Conservation (phyloP, 1,140 invertebrate species). For the Orius insidiosus region DNA sequence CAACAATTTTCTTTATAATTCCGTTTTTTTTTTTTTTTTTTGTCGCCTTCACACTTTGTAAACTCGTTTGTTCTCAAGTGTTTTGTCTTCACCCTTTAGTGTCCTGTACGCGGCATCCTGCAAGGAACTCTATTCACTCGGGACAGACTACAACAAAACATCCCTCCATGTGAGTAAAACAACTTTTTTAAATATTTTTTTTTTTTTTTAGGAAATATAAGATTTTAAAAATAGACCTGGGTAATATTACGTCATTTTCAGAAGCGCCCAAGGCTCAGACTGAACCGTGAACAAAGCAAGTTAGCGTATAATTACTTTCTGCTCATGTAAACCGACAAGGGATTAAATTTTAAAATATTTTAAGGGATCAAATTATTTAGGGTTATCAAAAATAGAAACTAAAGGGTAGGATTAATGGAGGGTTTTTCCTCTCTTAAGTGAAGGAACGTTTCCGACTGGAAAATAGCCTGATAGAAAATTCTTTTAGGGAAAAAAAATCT, state of each 20-base stretch:
- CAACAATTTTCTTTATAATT: background rate
- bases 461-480: too few relatives aligned
- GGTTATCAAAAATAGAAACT: too few relatives aligned
- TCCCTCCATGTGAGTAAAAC: slow-evolving; percentile 20
- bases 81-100: slow-evolving; percentile 15
- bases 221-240: background rate
- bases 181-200: too few relatives aligned
- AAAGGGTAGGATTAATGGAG: too few relatives aligned
- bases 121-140: slow-evolving; percentile 19
- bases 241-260: background rate
- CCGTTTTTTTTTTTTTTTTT: too few relatives aligned
- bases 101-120: slow-evolving; percentile 13
- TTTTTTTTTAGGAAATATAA: background rate
- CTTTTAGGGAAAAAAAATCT: too few relatives aligned
- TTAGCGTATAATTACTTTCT: background rate
- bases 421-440: too few relatives aligned
- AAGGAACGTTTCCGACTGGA: too few relatives aligned
- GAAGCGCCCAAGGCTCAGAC: slow-evolving; percentile 1
- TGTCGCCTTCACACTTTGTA: background rate
- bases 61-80: background rate
- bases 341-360: background rate
- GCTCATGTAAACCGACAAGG: background rate
- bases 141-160: slow-evolving; percentile 22
- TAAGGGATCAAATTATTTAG: too few relatives aligned
- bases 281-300: background rate